Conservation (phyloP, 2,113 vertebrate genomes). For the Ursus arctos region DNA sequence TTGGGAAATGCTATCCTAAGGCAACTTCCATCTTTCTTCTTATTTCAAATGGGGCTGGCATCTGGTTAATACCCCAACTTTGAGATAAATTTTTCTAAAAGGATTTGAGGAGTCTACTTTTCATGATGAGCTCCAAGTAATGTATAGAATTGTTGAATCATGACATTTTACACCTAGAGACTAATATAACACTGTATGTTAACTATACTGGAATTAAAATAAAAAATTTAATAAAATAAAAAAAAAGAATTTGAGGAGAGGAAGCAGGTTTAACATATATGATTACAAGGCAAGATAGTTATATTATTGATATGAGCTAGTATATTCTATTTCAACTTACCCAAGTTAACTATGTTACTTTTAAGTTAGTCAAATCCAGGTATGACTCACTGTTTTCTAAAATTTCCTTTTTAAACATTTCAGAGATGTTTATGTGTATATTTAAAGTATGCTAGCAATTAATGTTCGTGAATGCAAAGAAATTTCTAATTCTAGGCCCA, state of each 20-base stretch:
- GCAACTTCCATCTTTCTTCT: conserved; percentile 31
- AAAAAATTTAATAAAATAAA: background rate
- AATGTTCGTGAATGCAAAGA: background rate
- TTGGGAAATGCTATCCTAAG: conserved; percentile 20
- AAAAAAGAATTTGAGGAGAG: conserved; percentile 19
- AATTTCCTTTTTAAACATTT: background rate
- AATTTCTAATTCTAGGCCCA: conserved; percentile 43
- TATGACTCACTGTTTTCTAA: background rate
- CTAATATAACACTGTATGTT: background rate
- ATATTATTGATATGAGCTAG: background rate
- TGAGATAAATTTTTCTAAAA: background rate
- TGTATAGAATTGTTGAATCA: background rate
- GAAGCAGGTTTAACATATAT: background rate
- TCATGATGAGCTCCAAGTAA: background rate
- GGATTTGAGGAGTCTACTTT: background rate
- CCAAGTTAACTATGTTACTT: background rate
- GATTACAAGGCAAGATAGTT: background rate
- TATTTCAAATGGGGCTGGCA: conserved; percentile 4
- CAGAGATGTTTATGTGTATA: background rate
- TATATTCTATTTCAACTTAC: background rate
- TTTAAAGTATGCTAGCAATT: conserved; percentile 21
- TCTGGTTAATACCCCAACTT: conserved; percentile 48
- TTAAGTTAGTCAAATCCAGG: conserved; percentile 26
- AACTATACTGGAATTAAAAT: background rate
- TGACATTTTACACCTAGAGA: background rate